phyloP scores from a whole-genome alignment of 2,888 invertebrate species.

The Stenichneumon culpator region DNA sequence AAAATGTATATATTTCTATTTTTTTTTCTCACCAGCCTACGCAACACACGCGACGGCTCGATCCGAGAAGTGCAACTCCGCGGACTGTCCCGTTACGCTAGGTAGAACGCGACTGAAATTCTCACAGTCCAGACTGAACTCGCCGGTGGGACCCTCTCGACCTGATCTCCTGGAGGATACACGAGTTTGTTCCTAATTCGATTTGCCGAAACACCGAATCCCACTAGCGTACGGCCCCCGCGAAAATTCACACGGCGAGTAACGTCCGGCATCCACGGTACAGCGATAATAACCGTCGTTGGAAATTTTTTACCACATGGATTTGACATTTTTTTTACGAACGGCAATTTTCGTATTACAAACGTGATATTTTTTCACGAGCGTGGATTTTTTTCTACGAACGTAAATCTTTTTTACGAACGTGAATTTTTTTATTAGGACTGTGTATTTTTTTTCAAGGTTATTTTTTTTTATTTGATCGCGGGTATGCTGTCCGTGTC shows the following conservation, averaged over 20 bases:
- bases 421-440: no score
- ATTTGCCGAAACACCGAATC: slow-evolving; percentile 57
- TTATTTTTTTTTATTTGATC: no score
- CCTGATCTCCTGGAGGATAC: not conserved
- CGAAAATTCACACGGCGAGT: slow-evolving; percentile 11
- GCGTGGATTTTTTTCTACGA: no score
- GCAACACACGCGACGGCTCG: not conserved
- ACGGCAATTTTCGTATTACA: no score
- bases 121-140: not conserved
- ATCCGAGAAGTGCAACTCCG: slow-evolving; percentile 11
- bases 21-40: not conserved
- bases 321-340: no score
- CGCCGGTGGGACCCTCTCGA: not conserved
- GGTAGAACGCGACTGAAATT: slow-evolving; percentile 25
- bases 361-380: no score
- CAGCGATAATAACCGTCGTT: not conserved
- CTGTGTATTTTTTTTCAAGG: no score
- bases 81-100: not conserved
- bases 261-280: not conserved
- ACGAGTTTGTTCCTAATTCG: slow-evolving; percentile 45
- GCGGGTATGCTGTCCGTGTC: no score
- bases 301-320: no score
- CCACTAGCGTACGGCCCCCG: slow-evolving; percentile 38
- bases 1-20: no score
- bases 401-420: no score